These are phyloP conservation scores for Anas bahamensis DNA, from an alignment of 2,797 vertebrate genomes.

Conservation along the genomic window DNA sequence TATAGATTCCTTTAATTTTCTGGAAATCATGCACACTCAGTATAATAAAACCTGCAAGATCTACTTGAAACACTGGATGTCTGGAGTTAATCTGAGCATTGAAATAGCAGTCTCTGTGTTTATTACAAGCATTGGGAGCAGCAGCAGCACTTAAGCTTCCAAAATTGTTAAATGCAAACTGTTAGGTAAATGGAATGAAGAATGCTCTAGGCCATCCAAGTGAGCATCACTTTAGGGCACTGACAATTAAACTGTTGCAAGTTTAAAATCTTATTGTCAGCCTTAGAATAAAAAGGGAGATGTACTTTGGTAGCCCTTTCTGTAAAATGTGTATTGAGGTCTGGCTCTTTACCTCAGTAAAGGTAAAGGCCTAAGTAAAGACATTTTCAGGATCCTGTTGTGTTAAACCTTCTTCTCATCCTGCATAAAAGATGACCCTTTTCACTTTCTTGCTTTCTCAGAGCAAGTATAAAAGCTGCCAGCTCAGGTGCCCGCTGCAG, in stretches of 20 bases:
- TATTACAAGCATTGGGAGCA: background rate
- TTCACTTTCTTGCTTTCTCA: background rate
- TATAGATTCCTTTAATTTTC: background rate
- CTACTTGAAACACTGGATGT: background rate
- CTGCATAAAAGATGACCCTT: constrained; percentile 14
- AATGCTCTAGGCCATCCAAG: background rate
- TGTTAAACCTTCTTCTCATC: constrained; percentile 31
- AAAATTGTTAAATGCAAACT: background rate
- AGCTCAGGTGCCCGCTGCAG: constrained; percentile 35
- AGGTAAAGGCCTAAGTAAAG: background rate
- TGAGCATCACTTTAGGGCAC: background rate
- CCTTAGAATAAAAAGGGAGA: background rate
- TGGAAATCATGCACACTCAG: background rate
- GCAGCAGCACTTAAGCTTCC: background rate
- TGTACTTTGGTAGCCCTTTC: background rate
- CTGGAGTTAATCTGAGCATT: background rate
- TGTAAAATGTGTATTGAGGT: background rate
- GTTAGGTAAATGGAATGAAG: background rate
- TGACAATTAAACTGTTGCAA: background rate
- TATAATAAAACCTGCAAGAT: background rate
- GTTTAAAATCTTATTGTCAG: background rate
- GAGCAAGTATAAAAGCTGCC: background rate
- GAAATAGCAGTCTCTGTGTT: background rate
- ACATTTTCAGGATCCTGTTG: background rate
- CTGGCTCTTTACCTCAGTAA: background rate